Evolutionary conservation across 2,888 invertebrate species (phyloP), one percentile per base, ranked within the genome.

Genomic region (Drosophila peninsularis): DNA sequence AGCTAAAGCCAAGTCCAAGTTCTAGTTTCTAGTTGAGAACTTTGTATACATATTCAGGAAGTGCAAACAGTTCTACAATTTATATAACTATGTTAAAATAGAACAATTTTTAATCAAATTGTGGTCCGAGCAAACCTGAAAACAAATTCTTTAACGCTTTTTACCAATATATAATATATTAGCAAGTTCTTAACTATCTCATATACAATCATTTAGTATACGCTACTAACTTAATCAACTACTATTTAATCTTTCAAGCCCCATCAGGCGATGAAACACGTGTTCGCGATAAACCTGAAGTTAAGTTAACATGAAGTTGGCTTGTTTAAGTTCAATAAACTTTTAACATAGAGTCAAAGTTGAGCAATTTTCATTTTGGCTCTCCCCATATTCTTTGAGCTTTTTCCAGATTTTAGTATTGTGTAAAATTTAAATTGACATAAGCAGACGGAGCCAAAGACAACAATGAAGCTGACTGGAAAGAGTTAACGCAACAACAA

Each of bases 251-350:
- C 74, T 72, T 71, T 81, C 63, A 70, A 72, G 80, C 73, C 75
- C 78, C 56, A 73, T 67, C 61, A 62, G 71, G 49, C 52, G 30
- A 21, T 39, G 41, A 60, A 45, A 58, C 68, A 75, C 50, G 58
- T 50, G 44, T 54, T 32, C 53, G 52, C 55, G 41, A 19, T 39
- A 50, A 54, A 41, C 50, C 52, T 36, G 47, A 32, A n/a, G 44
- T 60, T 75, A 61, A 54, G 39, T 53, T 53, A 58, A 44, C 45
- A 60, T 27, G 47, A 27, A n/a, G 41, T 56, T 62, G 64, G 57
- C 52, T 54, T 49, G 30, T 27, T 62, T 21, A 47, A 75, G 85
- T 88, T 85, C 85, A 85, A 78, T 80, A 85, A 85, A 88, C 88
- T 71, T 64, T 32, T 34, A 64, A 37, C 42, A 58, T 55, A 62